Evolutionary conservation across 2,888 invertebrate genomes (phyloP).

Genomic region (Capitulum mitella): DNA sequence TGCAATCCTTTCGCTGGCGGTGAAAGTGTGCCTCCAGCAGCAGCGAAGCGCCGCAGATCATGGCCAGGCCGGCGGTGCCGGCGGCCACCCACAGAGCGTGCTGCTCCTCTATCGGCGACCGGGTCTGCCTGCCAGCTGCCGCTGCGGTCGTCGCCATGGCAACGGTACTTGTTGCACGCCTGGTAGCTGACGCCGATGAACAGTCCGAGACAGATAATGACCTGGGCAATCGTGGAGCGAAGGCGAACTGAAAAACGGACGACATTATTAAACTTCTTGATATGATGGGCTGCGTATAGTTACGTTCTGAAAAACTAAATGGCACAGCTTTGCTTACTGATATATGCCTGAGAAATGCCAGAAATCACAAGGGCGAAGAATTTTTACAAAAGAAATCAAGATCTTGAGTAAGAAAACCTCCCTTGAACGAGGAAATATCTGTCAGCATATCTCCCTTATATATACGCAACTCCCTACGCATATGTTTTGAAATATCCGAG

Average conservation of each 20-base stretch:
- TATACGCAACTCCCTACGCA: too few species aligned
- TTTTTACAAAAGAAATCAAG: too few species aligned
- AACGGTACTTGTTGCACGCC: constrained; percentile 15
- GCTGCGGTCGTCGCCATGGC: constrained; percentile 22
- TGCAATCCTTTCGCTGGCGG: neutral
- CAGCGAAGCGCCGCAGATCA: neutral
- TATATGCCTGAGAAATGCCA: too few species aligned
- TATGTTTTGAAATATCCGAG: too few species aligned
- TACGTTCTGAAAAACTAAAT: neutral
- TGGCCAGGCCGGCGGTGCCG: neutral
- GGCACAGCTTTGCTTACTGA: too few species aligned
- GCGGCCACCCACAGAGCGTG: neutral
- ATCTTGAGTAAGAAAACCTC: too few species aligned
- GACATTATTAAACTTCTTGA: too few species aligned
- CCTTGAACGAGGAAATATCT: too few species aligned
- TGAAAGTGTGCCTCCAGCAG: neutral
- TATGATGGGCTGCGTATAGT: too few species aligned
- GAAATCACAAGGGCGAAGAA: too few species aligned
- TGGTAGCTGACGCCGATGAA: constrained; percentile 24
- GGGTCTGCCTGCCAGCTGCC: neutral
- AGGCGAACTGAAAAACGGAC: neutral
- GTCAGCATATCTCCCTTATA: too few species aligned
- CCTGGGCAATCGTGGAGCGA: neutral
- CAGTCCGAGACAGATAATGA: neutral
- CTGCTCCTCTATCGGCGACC: neutral